Conservation (phyloP, 1,140 invertebrate genomes). For the Drosophila neocordata region DNA sequence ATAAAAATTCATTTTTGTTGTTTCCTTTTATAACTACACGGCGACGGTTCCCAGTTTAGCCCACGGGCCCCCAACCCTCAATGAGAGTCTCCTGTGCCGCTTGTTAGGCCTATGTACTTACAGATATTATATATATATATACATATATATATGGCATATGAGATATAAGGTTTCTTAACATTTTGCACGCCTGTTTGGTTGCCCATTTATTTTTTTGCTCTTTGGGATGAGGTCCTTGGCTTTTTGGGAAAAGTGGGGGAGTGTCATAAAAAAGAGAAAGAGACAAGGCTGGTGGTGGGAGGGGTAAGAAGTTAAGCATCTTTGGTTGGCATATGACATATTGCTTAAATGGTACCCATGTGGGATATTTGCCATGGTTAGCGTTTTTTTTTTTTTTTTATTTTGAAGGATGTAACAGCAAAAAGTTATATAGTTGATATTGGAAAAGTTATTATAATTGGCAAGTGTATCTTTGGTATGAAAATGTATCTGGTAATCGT, state of each 20-base stretch:
- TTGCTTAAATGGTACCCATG: conserved; percentile 74
- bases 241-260: background rate
- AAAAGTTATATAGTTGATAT: conserved; percentile 32
- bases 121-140: conserved; percentile 15
- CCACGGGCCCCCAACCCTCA: conserved; percentile 14
- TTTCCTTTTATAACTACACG: conserved; percentile 67
- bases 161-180: conserved; percentile 38
- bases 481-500: conserved; percentile 20
- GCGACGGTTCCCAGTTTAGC: conserved; percentile 43
- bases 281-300: conserved; percentile 1
- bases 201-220: conserved; percentile 63
- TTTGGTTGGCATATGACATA: conserved; percentile 76
- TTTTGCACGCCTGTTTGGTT: conserved; percentile 61
- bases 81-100: background rate
- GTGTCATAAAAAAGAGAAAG: conserved; percentile 56
- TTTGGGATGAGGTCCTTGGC: conserved; percentile 48
- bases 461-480: too few relatives aligned
- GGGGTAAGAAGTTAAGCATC: conserved; percentile 70
- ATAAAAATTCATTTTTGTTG: conserved; percentile 50
- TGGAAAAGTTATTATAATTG: conserved; percentile 52
- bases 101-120: conserved; percentile 21
- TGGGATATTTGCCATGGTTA: conserved; percentile 53
- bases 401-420: background rate
- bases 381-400: too few relatives aligned
- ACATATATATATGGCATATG: background rate